Evolutionary conservation across 2,797 vertebrate species (phyloP).

Genomic region (Harpagifer antarcticus): DNA sequence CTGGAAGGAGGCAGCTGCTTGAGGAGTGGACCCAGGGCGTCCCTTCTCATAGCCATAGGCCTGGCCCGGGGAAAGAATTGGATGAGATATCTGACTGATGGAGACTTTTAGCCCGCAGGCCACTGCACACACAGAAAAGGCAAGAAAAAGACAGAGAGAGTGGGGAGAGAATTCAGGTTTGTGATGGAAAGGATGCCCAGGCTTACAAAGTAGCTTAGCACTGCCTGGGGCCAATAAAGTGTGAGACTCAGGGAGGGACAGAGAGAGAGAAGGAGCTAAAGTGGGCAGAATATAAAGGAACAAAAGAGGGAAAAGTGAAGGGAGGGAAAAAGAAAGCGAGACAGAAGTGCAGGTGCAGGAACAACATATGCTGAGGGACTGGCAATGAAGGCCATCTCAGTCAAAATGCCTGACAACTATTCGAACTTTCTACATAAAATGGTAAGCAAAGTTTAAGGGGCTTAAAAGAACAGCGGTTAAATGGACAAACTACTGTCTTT

Average conservation of each 20-base stretch:
- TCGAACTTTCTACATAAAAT: conserved; percentile 7
- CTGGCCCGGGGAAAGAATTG: conserved; percentile 83
- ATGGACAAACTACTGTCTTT: not conserved
- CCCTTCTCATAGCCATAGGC: conserved; percentile 87
- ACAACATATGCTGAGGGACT: conserved; percentile 16
- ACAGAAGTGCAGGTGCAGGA: not conserved
- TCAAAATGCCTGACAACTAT: conserved; percentile 7
- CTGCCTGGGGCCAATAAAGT: conserved; percentile 53
- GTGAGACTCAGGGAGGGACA: conserved; percentile 26
- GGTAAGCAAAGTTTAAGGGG: conserved; percentile 2
- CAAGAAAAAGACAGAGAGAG: conserved; percentile 25
- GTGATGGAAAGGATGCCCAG: conserved; percentile 39
- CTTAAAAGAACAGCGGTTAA: not conserved
- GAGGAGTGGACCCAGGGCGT: conserved; percentile 75
- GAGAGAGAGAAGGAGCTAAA: conserved; percentile 3
- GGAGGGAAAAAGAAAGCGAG: not conserved
- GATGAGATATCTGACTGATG: conserved; percentile 79
- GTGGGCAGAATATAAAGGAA: conserved; percentile 7
- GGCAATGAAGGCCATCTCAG: conserved; percentile 16
- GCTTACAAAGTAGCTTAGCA: conserved; percentile 51
- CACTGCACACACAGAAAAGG: conserved; percentile 24
- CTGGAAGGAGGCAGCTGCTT: conserved; percentile 75
- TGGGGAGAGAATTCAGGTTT: conserved; percentile 36
- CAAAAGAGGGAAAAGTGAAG: not conserved
- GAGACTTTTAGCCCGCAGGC: conserved; percentile 70